Conservation (phyloP, 2,888 invertebrate genomes). For the Scaptomyza caliginosa region DNA sequence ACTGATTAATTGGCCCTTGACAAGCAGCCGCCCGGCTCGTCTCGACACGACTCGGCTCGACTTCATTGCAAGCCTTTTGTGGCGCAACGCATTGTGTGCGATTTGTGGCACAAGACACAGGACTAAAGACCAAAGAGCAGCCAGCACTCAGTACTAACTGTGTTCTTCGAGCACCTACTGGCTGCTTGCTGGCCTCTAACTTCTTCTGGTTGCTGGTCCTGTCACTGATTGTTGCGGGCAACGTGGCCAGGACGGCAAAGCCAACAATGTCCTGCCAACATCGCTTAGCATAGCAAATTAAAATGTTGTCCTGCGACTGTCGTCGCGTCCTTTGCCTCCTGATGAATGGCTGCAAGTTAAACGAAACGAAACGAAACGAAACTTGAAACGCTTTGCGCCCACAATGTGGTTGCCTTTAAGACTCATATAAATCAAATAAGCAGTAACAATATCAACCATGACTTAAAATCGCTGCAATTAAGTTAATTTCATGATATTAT, state of each 20-base stretch:
- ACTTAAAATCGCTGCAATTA: slow-evolving; percentile 2
- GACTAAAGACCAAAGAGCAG: slow-evolving; percentile 19
- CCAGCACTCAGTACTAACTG: slow-evolving; percentile 7
- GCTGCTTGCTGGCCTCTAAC: neutral
- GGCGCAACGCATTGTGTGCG: slow-evolving; percentile 44
- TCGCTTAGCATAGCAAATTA: slow-evolving; percentile 63
- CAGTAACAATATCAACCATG: slow-evolving; percentile 2
- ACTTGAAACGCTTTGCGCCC: slow-evolving; percentile 47
- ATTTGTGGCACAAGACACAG: slow-evolving; percentile 32
- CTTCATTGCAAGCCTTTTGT: slow-evolving; percentile 34
- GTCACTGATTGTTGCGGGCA: slow-evolving; percentile 40
- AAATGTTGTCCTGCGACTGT: slow-evolving; percentile 49
- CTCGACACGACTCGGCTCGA: neutral
- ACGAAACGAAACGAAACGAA: slow-evolving; percentile 43
- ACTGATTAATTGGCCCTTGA: slow-evolving; percentile 75
- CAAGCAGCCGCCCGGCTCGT: slow-evolving; percentile 28
- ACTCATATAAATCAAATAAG: neutral
- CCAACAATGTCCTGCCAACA: slow-evolving; percentile 34
- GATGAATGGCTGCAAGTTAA: slow-evolving; percentile 44
- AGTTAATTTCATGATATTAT: neutral
- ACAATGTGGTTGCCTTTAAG: slow-evolving; percentile 16
- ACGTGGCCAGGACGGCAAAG: slow-evolving; percentile 9
- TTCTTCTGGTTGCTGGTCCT: slow-evolving; percentile 8
- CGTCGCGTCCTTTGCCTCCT: slow-evolving; percentile 26
- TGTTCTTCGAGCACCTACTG: slow-evolving; percentile 4